A percentile compares a stretch with the other conserved stretches of the same genome.
Conservation (phyloP, 2,888 invertebrate species). For the Argynnis bischoffii region DNA sequence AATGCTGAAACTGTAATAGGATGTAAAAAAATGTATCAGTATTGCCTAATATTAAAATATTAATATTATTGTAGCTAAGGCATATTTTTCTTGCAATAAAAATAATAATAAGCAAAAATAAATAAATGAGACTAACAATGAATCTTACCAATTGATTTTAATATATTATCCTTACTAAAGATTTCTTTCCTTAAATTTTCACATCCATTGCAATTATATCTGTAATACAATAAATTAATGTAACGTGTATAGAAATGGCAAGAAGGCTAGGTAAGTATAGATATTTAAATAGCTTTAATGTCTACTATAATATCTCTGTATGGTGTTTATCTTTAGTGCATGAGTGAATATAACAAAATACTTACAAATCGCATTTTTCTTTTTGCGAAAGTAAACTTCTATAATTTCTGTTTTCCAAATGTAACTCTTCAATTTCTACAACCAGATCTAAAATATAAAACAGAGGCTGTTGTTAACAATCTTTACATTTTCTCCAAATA, state of each 20-base stretch:
- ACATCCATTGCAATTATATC: slow-evolving; percentile 57
- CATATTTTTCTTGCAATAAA: too few relatives aligned
- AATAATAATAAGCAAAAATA: background rate
- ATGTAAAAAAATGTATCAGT: background rate
- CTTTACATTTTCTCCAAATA: background rate
- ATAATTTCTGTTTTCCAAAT: slow-evolving; percentile 51
- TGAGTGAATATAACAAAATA: background rate
- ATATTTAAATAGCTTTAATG: too few relatives aligned
- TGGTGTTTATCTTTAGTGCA: too few relatives aligned
- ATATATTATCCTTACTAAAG: slow-evolving; percentile 56
- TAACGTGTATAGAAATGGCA: background rate
- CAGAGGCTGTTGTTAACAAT: background rate
- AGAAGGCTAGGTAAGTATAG: too few relatives aligned
- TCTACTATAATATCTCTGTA: too few relatives aligned
- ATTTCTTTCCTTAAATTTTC: slow-evolving; percentile 58
- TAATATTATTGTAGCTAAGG: background rate
- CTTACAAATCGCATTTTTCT: slow-evolving; percentile 62
- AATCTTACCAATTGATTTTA: slow-evolving; percentile 62
- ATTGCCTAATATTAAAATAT: background rate
- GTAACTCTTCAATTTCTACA: slow-evolving; percentile 54
- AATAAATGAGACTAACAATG: slow-evolving; percentile 13
- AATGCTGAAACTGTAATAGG: slow-evolving; percentile 50
- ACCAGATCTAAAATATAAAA: slow-evolving; percentile 59
- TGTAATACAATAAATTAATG: slow-evolving; percentile 44
- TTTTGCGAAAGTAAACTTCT: slow-evolving; percentile 52